Base-by-base conservation (phyloP, 2,113 vertebrate genomes). In the Smithornis capensis region DNA sequence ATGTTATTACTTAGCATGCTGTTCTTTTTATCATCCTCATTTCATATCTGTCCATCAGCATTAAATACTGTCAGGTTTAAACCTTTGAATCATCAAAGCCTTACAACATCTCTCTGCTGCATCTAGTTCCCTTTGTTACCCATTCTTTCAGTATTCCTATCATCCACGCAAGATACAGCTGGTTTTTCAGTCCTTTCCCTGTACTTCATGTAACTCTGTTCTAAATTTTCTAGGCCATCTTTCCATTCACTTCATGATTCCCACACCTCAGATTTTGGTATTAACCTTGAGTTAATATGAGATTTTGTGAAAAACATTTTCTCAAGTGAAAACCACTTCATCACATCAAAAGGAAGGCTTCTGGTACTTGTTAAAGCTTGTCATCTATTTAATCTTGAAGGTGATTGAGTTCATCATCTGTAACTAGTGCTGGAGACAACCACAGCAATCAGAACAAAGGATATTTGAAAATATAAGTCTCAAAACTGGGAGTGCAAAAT, bases 41-140 rank as follows among this genome's bases (percentile, higher is more conserved):
- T 96, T 94, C 60, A 69, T 83, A 94, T 89, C 69, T 89, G 87
- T 94, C 92, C 83, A 87, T 91, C 89, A 94, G 33, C 52, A 92
- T 91, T 95, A 97, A 84, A 71, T 38, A 47, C 24, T 76, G 62
- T 56, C 87, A 82, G 40, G 63, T 87, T 89, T 95, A 68, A 95
- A 60, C 31, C 40, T 84, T 91, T 91, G 84, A 84, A 82, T 91
- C 65, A 94, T 95, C 77, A 94, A 95, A 95, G 74, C 40, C 1
- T 1, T 92, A 82, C 74, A 91, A 10, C 45, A 52, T 53, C 31
- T 93, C 49, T 59, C 65, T 87, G 74, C 80, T 91, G 84, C 77
- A 68, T 89, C 73, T 94, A 37, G 69, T 95, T 92, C 79, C 44
- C 45, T 89, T 89, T 94, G 70, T 91, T 89, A 89, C 45, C 67